Evolutionary conservation across 1,140 invertebrate genomes (phyloP).

Genomic region (Meteorus sp.): DNA sequence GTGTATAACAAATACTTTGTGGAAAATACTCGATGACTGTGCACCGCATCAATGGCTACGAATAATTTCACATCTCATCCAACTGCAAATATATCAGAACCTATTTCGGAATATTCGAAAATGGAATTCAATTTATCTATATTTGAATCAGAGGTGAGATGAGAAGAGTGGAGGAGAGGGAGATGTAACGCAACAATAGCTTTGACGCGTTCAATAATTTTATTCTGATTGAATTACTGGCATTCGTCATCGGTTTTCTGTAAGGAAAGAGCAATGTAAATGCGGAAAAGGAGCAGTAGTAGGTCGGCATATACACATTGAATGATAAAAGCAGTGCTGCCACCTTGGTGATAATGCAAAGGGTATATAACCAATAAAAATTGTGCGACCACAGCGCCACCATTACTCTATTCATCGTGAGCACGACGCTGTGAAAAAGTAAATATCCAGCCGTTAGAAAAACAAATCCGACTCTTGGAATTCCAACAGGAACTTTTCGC

Average conservation of each 20-base stretch:
- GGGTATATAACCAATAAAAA: not conserved
- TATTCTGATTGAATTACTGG: slow-evolving; percentile 54
- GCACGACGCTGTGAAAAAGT: slow-evolving; percentile 43
- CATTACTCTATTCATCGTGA: slow-evolving; percentile 37
- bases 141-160: slow-evolving; percentile 36
- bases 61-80: too few species aligned
- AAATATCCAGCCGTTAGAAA: slow-evolving; percentile 47
- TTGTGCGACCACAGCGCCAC: slow-evolving; percentile 16
- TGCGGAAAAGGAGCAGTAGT: not conserved
- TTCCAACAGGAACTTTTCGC: slow-evolving; percentile 42
- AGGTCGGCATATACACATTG: not conserved
- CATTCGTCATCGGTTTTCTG: slow-evolving; percentile 52
- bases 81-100: not conserved
- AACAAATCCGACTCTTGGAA: slow-evolving; percentile 52
- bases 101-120: slow-evolving; percentile 1
- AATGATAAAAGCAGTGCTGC: slow-evolving; percentile 16
- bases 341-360: too few species aligned
- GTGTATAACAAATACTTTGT: too few species aligned
- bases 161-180: too few species aligned
- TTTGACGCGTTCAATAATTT: slow-evolving; percentile 48
- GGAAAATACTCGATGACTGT: too few species aligned
- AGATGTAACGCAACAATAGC: slow-evolving; percentile 55
- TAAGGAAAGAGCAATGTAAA: slow-evolving; percentile 43
- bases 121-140: slow-evolving; percentile 39
- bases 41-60: too few species aligned